Conservation (phyloP, 2,888 invertebrate genomes). For the Limnephilus lunatus region DNA sequence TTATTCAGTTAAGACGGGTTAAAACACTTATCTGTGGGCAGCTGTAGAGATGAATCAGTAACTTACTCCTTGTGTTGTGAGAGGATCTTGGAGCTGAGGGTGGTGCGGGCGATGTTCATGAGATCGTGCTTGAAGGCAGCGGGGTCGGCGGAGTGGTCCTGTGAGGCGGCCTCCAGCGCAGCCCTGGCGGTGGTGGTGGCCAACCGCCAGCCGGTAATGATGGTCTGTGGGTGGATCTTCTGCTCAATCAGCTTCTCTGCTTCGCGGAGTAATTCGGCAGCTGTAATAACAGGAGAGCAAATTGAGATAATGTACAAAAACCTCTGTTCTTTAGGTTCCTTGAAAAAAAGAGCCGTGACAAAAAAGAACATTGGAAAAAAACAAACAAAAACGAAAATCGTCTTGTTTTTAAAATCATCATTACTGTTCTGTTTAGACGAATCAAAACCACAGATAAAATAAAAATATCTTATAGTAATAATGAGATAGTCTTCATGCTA, state of each 20-base stretch:
- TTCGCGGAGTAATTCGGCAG: slow-evolving; percentile 95
- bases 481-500: too few relatives aligned
- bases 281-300: slow-evolving; percentile 71
- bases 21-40: too few relatives aligned
- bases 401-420: too few relatives aligned
- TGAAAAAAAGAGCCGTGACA: background rate
- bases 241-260: slow-evolving; percentile 95
- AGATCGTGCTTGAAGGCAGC: slow-evolving; percentile 91
- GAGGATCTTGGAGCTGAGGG: slow-evolving; percentile 97
- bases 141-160: slow-evolving; percentile 89
- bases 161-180: slow-evolving; percentile 87
- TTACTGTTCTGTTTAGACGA: too few relatives aligned
- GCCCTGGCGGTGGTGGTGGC: slow-evolving; percentile 90
- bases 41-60: background rate
- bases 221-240: slow-evolving; percentile 98
- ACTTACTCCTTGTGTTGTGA: slow-evolving; percentile 94
- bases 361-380: background rate
- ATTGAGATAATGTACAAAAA: background rate
- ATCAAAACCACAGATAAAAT: too few relatives aligned
- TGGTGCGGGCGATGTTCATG: slow-evolving; percentile 97
- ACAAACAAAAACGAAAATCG: too few relatives aligned
- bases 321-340: background rate
- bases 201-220: slow-evolving; percentile 96
- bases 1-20: too few relatives aligned
- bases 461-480: too few relatives aligned